These are phyloP conservation scores for Synodontis membranacea DNA, from an alignment of 2,113 vertebrate species.

Conservation along the genomic window DNA sequence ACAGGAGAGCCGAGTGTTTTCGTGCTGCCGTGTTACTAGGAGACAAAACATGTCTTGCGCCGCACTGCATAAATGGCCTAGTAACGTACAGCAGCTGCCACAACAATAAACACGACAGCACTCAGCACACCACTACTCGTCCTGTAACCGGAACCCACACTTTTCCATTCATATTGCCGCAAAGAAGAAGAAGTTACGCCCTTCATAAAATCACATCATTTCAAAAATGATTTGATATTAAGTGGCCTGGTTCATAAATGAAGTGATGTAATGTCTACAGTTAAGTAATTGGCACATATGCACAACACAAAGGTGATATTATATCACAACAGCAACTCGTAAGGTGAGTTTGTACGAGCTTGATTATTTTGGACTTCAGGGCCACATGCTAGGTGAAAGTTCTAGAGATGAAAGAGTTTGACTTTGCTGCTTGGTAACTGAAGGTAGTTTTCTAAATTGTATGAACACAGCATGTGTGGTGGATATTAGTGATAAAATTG, in stretches of 20 bases:
- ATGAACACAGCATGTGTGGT: background rate
- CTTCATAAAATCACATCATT: slow-evolving; percentile 8
- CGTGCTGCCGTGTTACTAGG: slow-evolving; percentile 50
- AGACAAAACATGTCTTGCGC: slow-evolving; percentile 52
- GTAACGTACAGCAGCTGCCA: slow-evolving; percentile 56
- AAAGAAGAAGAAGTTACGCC: slow-evolving; percentile 6
- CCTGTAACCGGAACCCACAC: slow-evolving; percentile 32
- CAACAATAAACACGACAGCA: slow-evolving; percentile 52
- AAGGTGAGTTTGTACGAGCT: slow-evolving; percentile 18
- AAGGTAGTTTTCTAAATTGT: background rate
- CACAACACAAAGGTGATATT: slow-evolving; percentile 42
- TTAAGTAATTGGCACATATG: background rate
- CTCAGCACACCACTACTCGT: background rate
- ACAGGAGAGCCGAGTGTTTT: slow-evolving; percentile 46
- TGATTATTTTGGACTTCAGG: slow-evolving; percentile 14
- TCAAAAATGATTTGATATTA: background rate
- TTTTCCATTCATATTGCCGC: slow-evolving; percentile 28
- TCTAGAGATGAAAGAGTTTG: slow-evolving; percentile 14
- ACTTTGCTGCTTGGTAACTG: slow-evolving; percentile 2
- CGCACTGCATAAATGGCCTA: slow-evolving; percentile 46
- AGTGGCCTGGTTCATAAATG: slow-evolving; percentile 1
- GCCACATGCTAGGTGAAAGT: slow-evolving; percentile 24
- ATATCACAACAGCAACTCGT: slow-evolving; percentile 40
- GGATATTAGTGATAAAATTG: background rate
- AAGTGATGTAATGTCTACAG: background rate